Base-by-base conservation (phyloP, 2,113 vertebrate species). In the Dendrocopos noguchii region DNA sequence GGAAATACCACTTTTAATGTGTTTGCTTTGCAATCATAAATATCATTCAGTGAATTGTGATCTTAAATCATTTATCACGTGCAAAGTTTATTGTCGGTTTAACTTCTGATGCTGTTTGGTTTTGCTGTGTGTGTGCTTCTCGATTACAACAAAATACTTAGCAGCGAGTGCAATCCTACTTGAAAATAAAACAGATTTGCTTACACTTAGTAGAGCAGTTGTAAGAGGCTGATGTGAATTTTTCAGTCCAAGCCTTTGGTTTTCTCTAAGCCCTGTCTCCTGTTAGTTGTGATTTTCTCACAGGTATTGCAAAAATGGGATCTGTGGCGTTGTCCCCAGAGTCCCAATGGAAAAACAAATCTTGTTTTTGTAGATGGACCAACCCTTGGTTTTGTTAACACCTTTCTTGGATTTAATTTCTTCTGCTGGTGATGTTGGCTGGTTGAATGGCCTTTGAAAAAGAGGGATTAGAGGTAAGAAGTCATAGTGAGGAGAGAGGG, bases 401-500 rank as follows among this genome's bases (percentile, higher is more conserved):
- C 16, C 0, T 79, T 82, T 10, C 61, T 70, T 56, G n/a, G 25
- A 46, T 91, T 93, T 88, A 71, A 65, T 29, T 39, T 84, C 53
- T 42, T 88, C n/a, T 73, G 65, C 79, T 90, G 81, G 66, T 93
- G 90, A 86, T 66, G 28, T 81, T 86, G 78, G 57, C 78, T 92
- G 79, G 36, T 61, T 92, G 91, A 61, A 87, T 88, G 73, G 65
- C 31, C 72, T 96, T 85, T 86, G 89, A 85, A 94, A 86, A 15
- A 39, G 75, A 92, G 68, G 75, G 84, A 72, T 91, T 90, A 94
- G 47, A 57, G 27, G 50, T 68, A 95, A 11, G 68, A 91, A 68
- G 50, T 68, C 65, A 53, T 50, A 85, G 65, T 0, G 0, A 92
- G 65, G 47, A 87, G 84, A 74, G 42, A 42, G 42, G 42, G 42